Conservation (phyloP, 2,797 vertebrate genomes). For the Anguilla pacifica region DNA sequence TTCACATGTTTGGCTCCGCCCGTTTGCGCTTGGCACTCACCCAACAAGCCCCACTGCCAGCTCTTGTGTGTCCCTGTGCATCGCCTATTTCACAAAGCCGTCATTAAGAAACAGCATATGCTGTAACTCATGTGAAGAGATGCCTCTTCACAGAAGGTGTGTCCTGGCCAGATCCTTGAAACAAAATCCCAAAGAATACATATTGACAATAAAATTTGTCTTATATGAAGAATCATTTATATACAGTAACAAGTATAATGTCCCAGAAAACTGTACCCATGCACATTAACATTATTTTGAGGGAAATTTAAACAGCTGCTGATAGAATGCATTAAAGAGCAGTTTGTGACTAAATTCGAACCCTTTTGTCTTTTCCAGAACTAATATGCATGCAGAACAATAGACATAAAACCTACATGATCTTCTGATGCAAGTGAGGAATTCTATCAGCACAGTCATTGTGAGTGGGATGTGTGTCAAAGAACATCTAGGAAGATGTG, state of each 20-base stretch:
- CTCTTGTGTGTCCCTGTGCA: background rate
- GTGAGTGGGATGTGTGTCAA: background rate
- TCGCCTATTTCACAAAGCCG: background rate
- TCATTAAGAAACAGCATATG: background rate
- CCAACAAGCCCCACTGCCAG: background rate
- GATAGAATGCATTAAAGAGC: too few relatives aligned
- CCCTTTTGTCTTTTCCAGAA: background rate
- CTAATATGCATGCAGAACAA: background rate
- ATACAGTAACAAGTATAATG: background rate
- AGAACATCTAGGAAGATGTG: background rate
- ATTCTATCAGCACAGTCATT: background rate
- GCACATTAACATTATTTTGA: background rate
- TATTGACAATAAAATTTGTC: background rate
- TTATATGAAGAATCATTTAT: background rate
- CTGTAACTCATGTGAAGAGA: background rate
- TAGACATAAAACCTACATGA: background rate
- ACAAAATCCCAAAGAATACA: background rate
- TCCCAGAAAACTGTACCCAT: background rate
- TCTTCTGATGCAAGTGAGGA: background rate
- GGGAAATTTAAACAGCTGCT: background rate
- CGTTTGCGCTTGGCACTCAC: background rate
- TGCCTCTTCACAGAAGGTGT: background rate
- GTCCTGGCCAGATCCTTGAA: background rate
- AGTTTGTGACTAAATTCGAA: background rate
- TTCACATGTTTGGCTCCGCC: background rate